Evolutionary conservation across 2,113 vertebrate species (phyloP).

Genomic region (Phrynocephalus versicolor): DNA sequence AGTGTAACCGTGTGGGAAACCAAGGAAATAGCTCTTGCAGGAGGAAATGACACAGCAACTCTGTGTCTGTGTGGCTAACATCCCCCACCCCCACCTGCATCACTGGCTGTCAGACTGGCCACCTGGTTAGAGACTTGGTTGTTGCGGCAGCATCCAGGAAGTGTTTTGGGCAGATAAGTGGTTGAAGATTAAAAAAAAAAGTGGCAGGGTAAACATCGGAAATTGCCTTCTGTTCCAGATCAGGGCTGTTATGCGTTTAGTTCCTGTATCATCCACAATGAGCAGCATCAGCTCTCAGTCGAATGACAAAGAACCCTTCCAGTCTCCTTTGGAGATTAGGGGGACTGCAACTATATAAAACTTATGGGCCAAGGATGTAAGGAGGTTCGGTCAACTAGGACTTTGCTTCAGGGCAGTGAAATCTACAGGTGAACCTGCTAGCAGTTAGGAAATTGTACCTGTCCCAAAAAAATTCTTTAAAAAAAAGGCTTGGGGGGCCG

Average conservation of each 20-base stretch:
- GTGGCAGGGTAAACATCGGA: not conserved
- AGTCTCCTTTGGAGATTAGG: not conserved
- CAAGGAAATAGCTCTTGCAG: not conserved
- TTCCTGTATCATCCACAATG: not conserved
- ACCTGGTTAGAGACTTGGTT: not conserved
- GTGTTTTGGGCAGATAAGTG: not conserved
- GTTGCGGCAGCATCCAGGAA: not conserved
- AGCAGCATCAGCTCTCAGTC: not conserved
- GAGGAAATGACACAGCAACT: conserved; percentile 16
- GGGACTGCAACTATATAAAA: not conserved
- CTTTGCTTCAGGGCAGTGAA: too few relatives aligned
- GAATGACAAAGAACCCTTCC: not conserved
- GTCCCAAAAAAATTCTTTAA: too few relatives aligned
- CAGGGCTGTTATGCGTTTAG: too few relatives aligned
- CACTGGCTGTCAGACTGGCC: not conserved
- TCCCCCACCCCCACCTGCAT: not conserved
- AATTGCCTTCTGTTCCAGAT: not conserved
- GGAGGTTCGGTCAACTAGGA: too few relatives aligned
- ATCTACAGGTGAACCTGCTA: too few relatives aligned
- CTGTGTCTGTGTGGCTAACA: not conserved
- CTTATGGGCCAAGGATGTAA: too few relatives aligned
- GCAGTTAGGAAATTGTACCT: too few relatives aligned
- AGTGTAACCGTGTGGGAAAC: not conserved
- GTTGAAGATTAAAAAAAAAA: too few relatives aligned
- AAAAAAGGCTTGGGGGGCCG: too few relatives aligned